phyloP scores from a whole-genome alignment of 2,797 vertebrate species.

The Cyprinodon diabolis region DNA sequence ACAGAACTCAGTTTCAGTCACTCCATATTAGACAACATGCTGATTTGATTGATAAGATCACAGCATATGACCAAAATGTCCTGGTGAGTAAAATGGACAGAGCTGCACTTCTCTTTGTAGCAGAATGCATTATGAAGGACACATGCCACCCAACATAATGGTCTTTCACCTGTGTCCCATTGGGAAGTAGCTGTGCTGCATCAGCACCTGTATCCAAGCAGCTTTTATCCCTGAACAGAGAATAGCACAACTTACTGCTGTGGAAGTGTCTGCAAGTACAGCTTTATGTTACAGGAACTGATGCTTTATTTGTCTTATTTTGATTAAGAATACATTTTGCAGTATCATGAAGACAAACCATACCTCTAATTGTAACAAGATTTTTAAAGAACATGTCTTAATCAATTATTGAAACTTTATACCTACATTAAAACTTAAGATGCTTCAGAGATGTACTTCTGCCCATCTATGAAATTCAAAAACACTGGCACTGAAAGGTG shows the following conservation, averaged over 20 bases:
- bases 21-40: not conserved
- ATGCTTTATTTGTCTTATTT: not conserved
- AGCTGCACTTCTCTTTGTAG: constrained; percentile 1
- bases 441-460: no score
- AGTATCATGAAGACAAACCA: not conserved
- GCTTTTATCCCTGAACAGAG: not conserved
- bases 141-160: constrained; percentile 1
- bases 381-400: not conserved
- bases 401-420: no score
- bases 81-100: not conserved
- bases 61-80: not conserved
- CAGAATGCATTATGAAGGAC: not conserved
- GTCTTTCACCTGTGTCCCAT: not conserved
- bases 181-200: constrained; percentile 1
- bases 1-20: not conserved
- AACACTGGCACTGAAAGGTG: no score
- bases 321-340: not conserved
- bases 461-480: no score
- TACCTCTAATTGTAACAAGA: not conserved
- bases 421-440: no score
- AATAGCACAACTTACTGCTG: not conserved
- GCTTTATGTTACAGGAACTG: not conserved
- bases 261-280: not conserved
- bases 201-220: not conserved
- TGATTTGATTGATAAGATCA: not conserved